phyloP scores from a whole-genome alignment of 2,113 vertebrate species.

The Propithecus coquereli region DNA sequence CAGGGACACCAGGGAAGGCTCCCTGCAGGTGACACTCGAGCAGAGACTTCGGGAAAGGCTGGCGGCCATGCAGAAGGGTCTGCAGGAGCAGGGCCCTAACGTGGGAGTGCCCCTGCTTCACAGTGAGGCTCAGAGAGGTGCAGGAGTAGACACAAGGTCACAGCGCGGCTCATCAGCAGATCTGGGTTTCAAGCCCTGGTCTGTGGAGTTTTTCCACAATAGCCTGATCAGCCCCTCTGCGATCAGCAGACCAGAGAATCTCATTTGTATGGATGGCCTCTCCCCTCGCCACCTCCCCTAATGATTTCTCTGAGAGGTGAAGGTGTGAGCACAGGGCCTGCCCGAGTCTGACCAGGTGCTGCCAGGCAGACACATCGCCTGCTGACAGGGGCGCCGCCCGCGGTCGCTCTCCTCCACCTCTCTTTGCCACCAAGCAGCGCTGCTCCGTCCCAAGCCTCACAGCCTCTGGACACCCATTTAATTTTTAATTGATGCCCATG shows the following conservation, averaged over 20 bases:
- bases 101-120: neutral
- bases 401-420: slow-evolving; percentile 34
- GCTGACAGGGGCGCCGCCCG: neutral
- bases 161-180: neutral
- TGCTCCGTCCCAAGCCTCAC: slow-evolving; percentile 73
- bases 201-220: neutral
- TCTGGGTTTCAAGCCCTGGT: neutral
- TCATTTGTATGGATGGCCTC: neutral
- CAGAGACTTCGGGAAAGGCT: neutral
- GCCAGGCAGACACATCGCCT: fast-evolving
- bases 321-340: neutral
- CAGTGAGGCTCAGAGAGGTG: neutral
- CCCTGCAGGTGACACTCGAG: neutral
- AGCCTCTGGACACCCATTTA: slow-evolving; percentile 69
- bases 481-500: slow-evolving; percentile 69
- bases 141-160: neutral
- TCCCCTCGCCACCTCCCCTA: slow-evolving; percentile 23
- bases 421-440: slow-evolving; percentile 76
- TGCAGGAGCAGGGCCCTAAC: no score
- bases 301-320: slow-evolving; percentile 57
- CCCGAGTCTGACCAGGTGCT: neutral
- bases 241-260: slow-evolving; percentile 67
- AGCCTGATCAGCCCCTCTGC: neutral
- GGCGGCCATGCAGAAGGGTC: fast-evolving
- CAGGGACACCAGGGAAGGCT: neutral